phyloP scores from a whole-genome alignment of 2,113 vertebrate species.

The Lota lota region DNA sequence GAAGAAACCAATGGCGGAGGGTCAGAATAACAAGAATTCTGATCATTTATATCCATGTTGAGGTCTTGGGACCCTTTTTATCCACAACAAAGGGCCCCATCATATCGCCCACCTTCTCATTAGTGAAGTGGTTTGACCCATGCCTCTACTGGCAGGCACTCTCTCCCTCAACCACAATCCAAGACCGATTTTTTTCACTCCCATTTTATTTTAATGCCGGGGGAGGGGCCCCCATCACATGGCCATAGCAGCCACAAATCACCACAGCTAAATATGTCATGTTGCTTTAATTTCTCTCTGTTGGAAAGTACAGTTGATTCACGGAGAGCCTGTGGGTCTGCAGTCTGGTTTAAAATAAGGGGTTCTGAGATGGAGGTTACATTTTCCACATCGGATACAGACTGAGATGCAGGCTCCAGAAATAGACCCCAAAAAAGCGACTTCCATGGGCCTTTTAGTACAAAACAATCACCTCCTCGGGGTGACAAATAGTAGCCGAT shows the following conservation, averaged over 20 bases:
- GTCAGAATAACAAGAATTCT: neutral
- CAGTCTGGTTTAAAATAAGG: slow-evolving; percentile 9
- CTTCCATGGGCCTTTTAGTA: too few species aligned
- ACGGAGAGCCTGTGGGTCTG: neutral
- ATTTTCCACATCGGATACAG: neutral
- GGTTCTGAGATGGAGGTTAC: neutral
- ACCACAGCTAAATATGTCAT: slow-evolving; percentile 27
- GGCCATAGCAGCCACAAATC: slow-evolving; percentile 34
- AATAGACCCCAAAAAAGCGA: too few species aligned
- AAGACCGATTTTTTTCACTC: neutral
- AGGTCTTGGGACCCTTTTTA: neutral
- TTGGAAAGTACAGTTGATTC: neutral
- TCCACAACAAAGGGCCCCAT: neutral
- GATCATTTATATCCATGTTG: neutral
- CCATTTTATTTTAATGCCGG: neutral
- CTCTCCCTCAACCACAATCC: neutral
- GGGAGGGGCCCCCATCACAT: too few species aligned
- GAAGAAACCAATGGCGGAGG: neutral
- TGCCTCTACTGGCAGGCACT: neutral
- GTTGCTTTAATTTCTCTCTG: slow-evolving; percentile 13
- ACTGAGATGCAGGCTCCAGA: neutral
- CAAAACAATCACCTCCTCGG: too few species aligned
- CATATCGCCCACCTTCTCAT: neutral
- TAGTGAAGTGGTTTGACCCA: neutral
- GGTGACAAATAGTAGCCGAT: too few species aligned